These are phyloP conservation scores for Ictidomys tridecemlineatus DNA, from an alignment of 2,113 vertebrate genomes.

Conservation along the genomic window DNA sequence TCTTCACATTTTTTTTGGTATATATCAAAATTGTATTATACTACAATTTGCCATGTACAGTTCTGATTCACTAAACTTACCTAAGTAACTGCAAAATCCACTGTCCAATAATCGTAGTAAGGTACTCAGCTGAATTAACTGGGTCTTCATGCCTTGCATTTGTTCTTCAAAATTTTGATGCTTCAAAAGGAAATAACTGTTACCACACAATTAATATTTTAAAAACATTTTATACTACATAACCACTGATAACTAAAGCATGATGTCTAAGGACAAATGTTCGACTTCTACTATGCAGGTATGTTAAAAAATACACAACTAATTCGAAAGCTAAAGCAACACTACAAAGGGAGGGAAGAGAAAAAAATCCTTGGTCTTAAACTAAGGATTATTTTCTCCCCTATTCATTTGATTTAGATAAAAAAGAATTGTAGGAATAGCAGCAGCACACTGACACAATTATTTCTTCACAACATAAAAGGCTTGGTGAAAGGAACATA, in stretches of 20 bases:
- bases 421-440: conserved; percentile 32
- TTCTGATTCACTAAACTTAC: conserved; percentile 86
- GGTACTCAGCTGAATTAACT: conserved; percentile 96
- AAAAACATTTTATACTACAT: conserved; percentile 62
- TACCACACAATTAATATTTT: conserved; percentile 30
- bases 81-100: conserved; percentile 98
- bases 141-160: conserved; percentile 99
- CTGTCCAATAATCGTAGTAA: conserved; percentile 96
- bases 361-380: conserved; percentile 44
- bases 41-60: background rate
- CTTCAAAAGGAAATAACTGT: conserved; percentile 87
- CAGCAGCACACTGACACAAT: background rate
- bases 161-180: conserved; percentile 99
- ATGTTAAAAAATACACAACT: conserved; percentile 35
- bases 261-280: conserved; percentile 49
- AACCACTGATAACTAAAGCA: conserved; percentile 46
- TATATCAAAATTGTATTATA: background rate
- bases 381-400: conserved; percentile 23
- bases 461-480: conserved; percentile 29
- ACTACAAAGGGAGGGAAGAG: background rate
- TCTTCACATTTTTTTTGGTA: background rate
- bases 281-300: background rate
- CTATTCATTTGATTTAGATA: conserved; percentile 42
- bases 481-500: conserved; percentile 1
- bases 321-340: conserved; percentile 65